Conservation (phyloP, 2,797 vertebrate genomes). For the Dipus sagitta region DNA sequence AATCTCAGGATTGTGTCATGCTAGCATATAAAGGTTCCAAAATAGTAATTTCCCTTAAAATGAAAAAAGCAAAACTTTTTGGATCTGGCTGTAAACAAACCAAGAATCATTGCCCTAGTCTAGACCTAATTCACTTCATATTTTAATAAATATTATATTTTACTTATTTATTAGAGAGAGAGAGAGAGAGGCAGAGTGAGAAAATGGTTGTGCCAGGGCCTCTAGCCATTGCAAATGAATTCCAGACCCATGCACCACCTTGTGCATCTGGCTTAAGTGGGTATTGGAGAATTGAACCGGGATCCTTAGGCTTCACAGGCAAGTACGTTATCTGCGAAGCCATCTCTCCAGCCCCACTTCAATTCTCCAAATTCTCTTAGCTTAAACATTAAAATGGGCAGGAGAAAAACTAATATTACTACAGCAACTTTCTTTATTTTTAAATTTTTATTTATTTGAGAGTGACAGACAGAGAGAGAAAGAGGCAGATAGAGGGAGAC, state of each 20-base stretch:
- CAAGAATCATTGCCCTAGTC: neutral
- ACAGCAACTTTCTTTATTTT: neutral
- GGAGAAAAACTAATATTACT: neutral
- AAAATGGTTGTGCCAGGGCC: too few species aligned
- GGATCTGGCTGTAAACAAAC: neutral
- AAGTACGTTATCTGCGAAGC: too few species aligned
- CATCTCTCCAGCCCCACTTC: neutral
- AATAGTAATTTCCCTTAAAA: slow-evolving; percentile 75
- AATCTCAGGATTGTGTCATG: neutral
- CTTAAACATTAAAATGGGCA: neutral
- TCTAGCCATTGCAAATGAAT: too few species aligned
- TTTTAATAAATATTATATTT: neutral
- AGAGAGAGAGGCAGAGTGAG: too few species aligned
- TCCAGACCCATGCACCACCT: too few species aligned
- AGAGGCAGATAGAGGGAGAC: too few species aligned
- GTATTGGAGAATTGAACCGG: too few species aligned
- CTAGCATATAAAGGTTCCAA: slow-evolving; percentile 54
- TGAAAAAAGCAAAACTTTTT: slow-evolving; percentile 60
- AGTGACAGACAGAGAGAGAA: too few species aligned
- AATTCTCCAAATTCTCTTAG: neutral
- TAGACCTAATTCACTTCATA: neutral
- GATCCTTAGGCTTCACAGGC: too few species aligned
- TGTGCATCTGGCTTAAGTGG: too few species aligned
- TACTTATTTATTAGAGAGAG: too few species aligned
- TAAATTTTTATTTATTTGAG: too few species aligned